Evolutionary conservation across 2,113 vertebrate species (phyloP).

Genomic region (Monopterus albus): DNA sequence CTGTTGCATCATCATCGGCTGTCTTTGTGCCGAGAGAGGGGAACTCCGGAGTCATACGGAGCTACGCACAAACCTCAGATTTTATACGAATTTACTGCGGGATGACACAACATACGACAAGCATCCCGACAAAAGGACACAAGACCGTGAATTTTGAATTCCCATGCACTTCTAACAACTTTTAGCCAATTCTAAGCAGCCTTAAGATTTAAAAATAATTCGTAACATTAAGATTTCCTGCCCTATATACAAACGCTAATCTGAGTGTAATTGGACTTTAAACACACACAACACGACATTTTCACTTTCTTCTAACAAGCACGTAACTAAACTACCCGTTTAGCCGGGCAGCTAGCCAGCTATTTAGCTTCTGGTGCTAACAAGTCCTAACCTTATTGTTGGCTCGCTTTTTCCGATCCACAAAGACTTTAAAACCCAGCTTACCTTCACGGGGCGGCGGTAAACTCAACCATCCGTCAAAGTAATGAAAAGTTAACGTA

Average conservation of each 20-base stretch:
- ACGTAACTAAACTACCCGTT: background rate
- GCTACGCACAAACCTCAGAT: slow-evolving; percentile 28
- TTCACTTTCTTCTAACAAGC: background rate
- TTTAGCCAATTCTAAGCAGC: background rate
- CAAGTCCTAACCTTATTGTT: background rate
- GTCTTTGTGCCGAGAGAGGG: slow-evolving; percentile 66
- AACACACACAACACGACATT: rapidly evolving
- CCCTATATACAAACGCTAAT: rapidly evolving
- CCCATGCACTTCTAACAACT: slow-evolving; percentile 47
- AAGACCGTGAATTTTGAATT: background rate
- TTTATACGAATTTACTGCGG: background rate
- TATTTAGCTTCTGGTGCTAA: slow-evolving; percentile 59
- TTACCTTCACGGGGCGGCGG: slow-evolving; percentile 71
- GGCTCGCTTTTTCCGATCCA: background rate
- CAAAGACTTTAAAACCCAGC: background rate
- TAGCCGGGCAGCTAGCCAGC: slow-evolving; percentile 47
- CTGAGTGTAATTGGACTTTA: rapidly evolving
- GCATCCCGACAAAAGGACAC: background rate
- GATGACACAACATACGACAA: background rate
- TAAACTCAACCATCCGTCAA: slow-evolving; percentile 26
- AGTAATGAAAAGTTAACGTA: background rate
- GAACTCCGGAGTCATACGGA: slow-evolving; percentile 76
- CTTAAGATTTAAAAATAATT: rapidly evolving
- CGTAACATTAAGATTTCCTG: rapidly evolving
- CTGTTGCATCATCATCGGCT: slow-evolving; percentile 82